Base-by-base conservation (phyloP, 2,888 invertebrate genomes). In the Tricholauxania praeusta region DNA sequence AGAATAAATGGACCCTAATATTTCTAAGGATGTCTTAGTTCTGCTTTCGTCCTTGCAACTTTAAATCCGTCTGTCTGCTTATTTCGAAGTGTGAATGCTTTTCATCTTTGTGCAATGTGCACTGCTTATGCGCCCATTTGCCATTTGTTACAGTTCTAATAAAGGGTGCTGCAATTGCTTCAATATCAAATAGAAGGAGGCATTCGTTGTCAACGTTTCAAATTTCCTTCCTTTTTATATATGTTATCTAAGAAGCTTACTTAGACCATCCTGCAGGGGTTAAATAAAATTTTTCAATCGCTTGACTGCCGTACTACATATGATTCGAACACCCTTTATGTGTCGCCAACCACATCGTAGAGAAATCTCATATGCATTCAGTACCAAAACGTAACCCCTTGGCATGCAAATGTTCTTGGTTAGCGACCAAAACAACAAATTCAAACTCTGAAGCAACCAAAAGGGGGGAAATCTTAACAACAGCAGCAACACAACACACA, bases 71-170 rank as follows among this genome's bases (percentile, higher is more conserved):
- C 12, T 19, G 8, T 53, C 12, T 19, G 17, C 19, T n/a, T 53
- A 19, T 19, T 53, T 53, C n/a, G 62, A 53, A 70, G 49, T 70
- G 62, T 62, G 60, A 59, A 51, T 70, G 60, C 14, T 51, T 39
- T 70, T 32, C 70, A 47, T 70, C 68, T 68, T 59, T 32, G 68
- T 39, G 49, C 39, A 3, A 8, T 22, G n/a, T 60, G 60, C 28
- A 6, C 48, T 68, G 22, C 48, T 15, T 15, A 49, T 39, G 49
- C 28, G n/a, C 32, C 4, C 28, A 28, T 28, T 28, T 28, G 3
- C 28, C 28, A 28, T 28, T 28, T 4, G 28, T 28, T 28, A 28
- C 28, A 28, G 28, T 28, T 28, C 28, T 28, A 2, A 28, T 28
- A 28, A 28, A 28, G 28, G 28, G 28, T 28, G 28, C 28, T 28